phyloP scores from a whole-genome alignment of 2,797 vertebrate genomes.

The Gymnocypris eckloni region DNA sequence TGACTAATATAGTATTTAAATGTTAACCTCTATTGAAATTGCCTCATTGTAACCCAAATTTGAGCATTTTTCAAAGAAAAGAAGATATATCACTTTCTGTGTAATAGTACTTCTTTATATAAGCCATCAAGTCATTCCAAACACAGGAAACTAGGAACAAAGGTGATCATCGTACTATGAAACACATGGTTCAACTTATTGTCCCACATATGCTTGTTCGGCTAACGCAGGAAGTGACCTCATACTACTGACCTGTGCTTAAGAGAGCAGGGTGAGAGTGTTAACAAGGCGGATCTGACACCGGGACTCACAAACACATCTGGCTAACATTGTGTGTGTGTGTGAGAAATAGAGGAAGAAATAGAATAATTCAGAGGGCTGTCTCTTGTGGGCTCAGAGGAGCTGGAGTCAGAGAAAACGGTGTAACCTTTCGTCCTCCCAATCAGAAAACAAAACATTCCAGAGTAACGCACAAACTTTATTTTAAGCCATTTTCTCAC shows the following conservation, averaged over 20 bases:
- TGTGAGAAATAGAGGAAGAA: neutral
- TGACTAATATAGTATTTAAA: too few relatives aligned
- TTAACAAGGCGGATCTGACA: conserved; percentile 27
- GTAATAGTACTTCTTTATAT: neutral
- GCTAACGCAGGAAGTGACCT: conserved; percentile 53
- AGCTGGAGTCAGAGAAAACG: conserved; percentile 44
- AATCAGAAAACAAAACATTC: conserved; percentile 75
- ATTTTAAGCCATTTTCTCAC: conserved; percentile 54
- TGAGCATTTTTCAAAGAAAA: too few relatives aligned
- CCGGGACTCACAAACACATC: conserved; percentile 24
- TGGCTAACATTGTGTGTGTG: neutral
- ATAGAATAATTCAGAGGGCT: conserved; percentile 11
- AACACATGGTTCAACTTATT: conserved; percentile 50
- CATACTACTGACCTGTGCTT: conserved; percentile 45
- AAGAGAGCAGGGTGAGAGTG: conserved; percentile 10
- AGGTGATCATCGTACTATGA: neutral
- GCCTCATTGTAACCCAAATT: too few relatives aligned
- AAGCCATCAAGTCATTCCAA: conserved; percentile 1
- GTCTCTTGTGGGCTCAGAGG: conserved; percentile 37
- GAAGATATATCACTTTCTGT: neutral
- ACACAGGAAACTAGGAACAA: conserved; percentile 14
- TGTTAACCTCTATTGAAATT: too few relatives aligned
- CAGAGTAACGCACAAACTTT: conserved; percentile 40
- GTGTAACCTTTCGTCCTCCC: conserved; percentile 54
- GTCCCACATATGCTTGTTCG: conserved; percentile 17